phyloP scores from a whole-genome alignment of 2,888 invertebrate species.

The Ophonus ardosiacus region DNA sequence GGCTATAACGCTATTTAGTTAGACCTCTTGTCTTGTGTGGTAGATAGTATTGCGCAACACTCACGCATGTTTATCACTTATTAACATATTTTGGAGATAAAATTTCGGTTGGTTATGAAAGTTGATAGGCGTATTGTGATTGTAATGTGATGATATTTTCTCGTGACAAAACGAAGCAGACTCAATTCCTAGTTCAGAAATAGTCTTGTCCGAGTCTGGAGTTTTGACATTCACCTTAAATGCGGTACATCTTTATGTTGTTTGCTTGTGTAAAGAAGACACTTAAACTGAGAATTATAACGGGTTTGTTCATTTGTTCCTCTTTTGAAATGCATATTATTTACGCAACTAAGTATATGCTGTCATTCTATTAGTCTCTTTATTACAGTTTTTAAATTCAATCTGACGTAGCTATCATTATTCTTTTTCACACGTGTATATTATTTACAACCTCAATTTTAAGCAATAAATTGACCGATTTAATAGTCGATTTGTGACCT shows the following conservation, averaged over 20 bases:
- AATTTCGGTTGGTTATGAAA: constrained; percentile 20
- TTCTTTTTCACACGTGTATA: not conserved
- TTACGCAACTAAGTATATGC: not conserved
- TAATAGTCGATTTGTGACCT: too few species aligned
- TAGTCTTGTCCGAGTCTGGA: not conserved
- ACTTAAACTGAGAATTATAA: constrained; percentile 27
- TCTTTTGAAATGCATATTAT: not conserved
- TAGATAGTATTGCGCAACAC: constrained; percentile 42
- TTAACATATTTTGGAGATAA: constrained; percentile 36
- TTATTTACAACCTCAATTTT: not conserved
- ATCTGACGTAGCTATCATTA: not conserved
- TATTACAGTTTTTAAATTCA: constrained; percentile 5
- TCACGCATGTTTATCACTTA: constrained; percentile 17
- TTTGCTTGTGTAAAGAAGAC: constrained; percentile 17
- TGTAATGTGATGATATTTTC: constrained; percentile 39
- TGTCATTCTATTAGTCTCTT: constrained; percentile 3
- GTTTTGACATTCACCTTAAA: constrained; percentile 42
- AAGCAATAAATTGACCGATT: not conserved
- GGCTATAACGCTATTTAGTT: constrained; percentile 42
- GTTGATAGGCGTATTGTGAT: constrained; percentile 36
- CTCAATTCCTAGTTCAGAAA: not conserved
- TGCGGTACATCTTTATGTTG: constrained; percentile 39
- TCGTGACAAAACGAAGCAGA: not conserved
- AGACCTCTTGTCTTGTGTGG: constrained; percentile 12
- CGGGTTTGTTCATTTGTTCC: not conserved